phyloP scores from a whole-genome alignment of 2,113 vertebrate genomes.

The Varanus komodoensis region DNA sequence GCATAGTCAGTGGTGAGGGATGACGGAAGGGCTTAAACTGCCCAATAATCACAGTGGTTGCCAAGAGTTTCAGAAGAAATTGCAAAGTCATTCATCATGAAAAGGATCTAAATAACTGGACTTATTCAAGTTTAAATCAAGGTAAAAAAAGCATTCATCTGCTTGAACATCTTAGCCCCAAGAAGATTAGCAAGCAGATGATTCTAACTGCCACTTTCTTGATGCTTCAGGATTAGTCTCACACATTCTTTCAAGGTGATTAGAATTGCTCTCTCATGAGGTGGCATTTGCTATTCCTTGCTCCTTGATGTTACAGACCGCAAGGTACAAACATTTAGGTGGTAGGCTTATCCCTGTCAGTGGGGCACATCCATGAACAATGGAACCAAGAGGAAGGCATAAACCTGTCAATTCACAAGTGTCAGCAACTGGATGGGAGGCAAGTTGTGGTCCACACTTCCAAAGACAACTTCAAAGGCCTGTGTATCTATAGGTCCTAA shows the following conservation, averaged over 20 bases:
- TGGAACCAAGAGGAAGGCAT: not conserved
- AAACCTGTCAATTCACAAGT: not conserved
- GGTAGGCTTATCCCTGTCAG: not conserved
- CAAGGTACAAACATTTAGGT: not conserved
- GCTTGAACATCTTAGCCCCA: no score
- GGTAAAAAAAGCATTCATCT: no score
- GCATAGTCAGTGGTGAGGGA: no score
- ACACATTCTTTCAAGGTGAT: not conserved
- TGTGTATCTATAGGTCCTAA: constrained; percentile 11
- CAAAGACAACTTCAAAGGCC: constrained; percentile 28
- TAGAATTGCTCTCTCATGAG: not conserved
- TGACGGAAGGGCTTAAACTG: no score
- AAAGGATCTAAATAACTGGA: no score
- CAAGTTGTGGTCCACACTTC: not conserved
- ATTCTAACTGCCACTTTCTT: no score
- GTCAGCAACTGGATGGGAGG: not conserved
- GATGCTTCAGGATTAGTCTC: no score
- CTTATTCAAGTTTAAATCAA: no score
- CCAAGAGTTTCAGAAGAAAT: no score
- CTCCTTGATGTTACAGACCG: not conserved
- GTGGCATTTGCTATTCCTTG: not conserved
- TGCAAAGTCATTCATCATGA: no score
- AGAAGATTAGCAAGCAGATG: no score
- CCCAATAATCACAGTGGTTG: no score
- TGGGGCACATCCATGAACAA: not conserved